phyloP scores from a whole-genome alignment of 1,140 invertebrate genomes.

The Teleogryllus occipitalis region DNA sequence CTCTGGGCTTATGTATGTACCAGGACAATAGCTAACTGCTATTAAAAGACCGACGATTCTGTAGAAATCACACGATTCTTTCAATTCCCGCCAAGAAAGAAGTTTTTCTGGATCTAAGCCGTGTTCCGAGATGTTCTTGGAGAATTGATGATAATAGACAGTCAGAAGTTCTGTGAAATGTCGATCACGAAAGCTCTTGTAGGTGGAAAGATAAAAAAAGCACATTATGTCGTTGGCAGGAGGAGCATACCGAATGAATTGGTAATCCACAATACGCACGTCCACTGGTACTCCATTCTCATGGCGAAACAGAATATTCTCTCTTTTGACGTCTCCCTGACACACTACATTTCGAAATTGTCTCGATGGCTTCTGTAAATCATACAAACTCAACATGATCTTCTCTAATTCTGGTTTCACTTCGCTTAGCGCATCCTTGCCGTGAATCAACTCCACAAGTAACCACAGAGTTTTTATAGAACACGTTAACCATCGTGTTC shows the following conservation, averaged over 20 bases:
- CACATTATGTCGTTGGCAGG: background rate
- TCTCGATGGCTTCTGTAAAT: background rate
- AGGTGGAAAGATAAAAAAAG: background rate
- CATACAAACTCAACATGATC: no score
- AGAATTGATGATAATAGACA: background rate
- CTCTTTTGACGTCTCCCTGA: slow-evolving; percentile 10
- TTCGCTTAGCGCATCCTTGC: background rate
- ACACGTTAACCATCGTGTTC: background rate
- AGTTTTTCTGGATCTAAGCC: background rate
- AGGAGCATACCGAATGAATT: background rate
- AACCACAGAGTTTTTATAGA: background rate
- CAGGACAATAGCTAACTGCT: background rate
- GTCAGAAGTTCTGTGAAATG: background rate
- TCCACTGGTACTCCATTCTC: slow-evolving; percentile 7
- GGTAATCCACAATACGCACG: background rate
- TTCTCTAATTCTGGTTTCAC: background rate
- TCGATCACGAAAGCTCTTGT: background rate
- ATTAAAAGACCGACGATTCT: background rate
- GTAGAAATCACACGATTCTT: background rate
- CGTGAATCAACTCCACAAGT: background rate
- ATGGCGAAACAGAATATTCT: slow-evolving; percentile 10
- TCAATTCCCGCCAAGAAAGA: background rate
- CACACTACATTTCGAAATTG: background rate
- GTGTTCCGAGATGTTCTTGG: background rate
- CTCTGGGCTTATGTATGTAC: background rate